Percentiles rank a stretch among this genome's conserved stretches.
Evolutionary conservation across 2,113 vertebrate genomes (phyloP).

Genomic region (Campylomormyrus numenius): DNA sequence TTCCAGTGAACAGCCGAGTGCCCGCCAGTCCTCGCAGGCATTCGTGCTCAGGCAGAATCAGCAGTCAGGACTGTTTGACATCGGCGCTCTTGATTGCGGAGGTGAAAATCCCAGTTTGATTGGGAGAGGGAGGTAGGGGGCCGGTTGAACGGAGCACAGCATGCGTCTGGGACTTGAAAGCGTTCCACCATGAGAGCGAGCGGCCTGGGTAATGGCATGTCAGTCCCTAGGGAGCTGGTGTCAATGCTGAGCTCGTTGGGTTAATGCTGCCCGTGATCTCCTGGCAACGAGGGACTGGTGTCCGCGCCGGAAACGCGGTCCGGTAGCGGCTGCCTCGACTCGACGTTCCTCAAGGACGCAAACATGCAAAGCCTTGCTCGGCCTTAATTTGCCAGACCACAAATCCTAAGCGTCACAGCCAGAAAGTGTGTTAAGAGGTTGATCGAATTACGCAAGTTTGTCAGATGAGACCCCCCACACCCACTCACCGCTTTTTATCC

Average conservation of each 20-base stretch:
- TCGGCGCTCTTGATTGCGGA: background rate
- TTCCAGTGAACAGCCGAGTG: background rate
- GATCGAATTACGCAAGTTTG: background rate
- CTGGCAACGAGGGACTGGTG: background rate
- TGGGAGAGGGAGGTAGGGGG: background rate
- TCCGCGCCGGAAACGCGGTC: background rate
- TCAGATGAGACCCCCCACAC: background rate
- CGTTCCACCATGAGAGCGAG: background rate
- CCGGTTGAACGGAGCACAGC: background rate
- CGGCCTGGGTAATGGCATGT: background rate
- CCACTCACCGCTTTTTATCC: background rate
- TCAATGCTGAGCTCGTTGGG: background rate
- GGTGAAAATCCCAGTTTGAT: background rate
- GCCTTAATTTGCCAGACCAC: background rate
- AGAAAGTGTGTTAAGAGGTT: background rate
- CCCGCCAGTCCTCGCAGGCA: background rate
- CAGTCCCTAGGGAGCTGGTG: background rate
- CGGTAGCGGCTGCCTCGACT: background rate
- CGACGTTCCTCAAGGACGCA: background rate
- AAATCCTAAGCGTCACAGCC: background rate
- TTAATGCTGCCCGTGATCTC: background rate
- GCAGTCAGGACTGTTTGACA: background rate
- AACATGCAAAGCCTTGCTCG: background rate
- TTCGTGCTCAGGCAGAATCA: background rate
- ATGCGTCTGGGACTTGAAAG: background rate